These are phyloP conservation scores for Kryphioiulus occultus DNA, from an alignment of 2,888 invertebrate genomes.

Conservation along the genomic window DNA sequence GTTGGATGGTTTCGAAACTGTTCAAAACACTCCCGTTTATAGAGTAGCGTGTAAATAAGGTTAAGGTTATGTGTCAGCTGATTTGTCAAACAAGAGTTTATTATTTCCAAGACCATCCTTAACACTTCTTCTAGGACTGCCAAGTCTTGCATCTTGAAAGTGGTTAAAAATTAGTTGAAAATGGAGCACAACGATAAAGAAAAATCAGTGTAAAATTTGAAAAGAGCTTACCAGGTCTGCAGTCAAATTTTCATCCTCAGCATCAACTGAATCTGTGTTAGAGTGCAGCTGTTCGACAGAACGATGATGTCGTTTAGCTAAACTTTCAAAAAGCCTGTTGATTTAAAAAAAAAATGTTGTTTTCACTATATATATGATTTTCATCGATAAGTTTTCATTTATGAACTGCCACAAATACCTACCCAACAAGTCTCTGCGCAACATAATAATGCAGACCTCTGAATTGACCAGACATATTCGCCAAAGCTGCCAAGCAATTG, in stretches of 20 bases:
- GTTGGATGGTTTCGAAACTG: slow-evolving; percentile 84
- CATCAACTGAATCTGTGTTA: slow-evolving; percentile 49
- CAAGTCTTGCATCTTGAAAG: slow-evolving; percentile 80
- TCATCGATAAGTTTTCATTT: background rate
- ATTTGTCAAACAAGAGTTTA: slow-evolving; percentile 92
- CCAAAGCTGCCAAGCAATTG: slow-evolving; percentile 96
- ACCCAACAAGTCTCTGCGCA: slow-evolving; percentile 82
- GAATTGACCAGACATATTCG: slow-evolving; percentile 96
- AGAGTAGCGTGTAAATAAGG: slow-evolving; percentile 92
- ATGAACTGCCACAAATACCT: background rate
- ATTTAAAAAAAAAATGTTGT: background rate
- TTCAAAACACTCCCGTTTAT: slow-evolving; percentile 89
- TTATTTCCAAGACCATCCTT: slow-evolving; percentile 94
- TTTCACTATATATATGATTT: background rate
- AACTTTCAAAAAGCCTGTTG: slow-evolving; percentile 82
- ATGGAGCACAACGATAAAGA: background rate
- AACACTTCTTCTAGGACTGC: slow-evolving; percentile 94
- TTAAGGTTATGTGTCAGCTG: slow-evolving; percentile 88
- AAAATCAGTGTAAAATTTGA: background rate
- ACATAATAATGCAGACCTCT: slow-evolving; percentile 93
- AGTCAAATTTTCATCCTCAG: slow-evolving; percentile 55
- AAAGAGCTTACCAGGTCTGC: slow-evolving; percentile 57
- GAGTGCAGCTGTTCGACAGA: slow-evolving; percentile 61
- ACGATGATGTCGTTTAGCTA: slow-evolving; percentile 78
- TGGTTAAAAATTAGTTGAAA: background rate